Evolutionary conservation across 1,140 invertebrate genomes (phyloP).

Genomic region (Hycleus cichorii): DNA sequence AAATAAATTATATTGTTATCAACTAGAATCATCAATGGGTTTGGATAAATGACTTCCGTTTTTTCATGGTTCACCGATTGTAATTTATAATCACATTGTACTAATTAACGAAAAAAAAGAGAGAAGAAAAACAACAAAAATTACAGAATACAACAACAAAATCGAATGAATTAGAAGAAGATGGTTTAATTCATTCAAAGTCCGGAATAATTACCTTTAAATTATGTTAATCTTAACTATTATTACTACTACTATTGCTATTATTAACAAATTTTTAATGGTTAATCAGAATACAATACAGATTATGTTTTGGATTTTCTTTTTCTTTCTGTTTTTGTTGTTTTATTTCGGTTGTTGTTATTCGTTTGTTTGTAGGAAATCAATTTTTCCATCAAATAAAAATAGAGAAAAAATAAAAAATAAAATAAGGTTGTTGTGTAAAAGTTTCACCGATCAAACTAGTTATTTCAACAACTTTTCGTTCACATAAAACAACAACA

Average conservation of each 20-base stretch:
- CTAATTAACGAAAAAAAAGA: conserved; percentile 12
- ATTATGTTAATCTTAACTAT: conserved; percentile 17
- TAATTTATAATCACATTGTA: conserved; percentile 23
- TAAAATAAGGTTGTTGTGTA: not conserved
- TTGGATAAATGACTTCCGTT: conserved; percentile 28
- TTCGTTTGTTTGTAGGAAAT: too few relatives aligned
- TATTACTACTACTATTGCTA: conserved; percentile 6
- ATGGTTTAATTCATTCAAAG: conserved; percentile 12
- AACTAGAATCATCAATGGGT: conserved; percentile 19
- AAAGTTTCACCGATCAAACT: not conserved
- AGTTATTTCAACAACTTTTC: not conserved
- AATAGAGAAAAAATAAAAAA: not conserved
- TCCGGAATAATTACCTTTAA: conserved; percentile 15
- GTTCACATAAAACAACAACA: not conserved
- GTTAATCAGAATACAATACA: not conserved
- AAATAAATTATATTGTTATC: conserved; percentile 17
- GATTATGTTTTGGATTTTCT: too few relatives aligned
- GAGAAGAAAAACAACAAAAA: not conserved
- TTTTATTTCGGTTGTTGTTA: too few relatives aligned
- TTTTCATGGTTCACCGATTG: conserved; percentile 25
- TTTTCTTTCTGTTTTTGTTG: too few relatives aligned
- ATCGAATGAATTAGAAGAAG: not conserved
- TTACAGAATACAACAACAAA: too few relatives aligned
- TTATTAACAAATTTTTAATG: not conserved
- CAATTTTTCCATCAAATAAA: not conserved